Conservation (phyloP, 2,797 vertebrate genomes). For the Halcyon chelicuti region DNA sequence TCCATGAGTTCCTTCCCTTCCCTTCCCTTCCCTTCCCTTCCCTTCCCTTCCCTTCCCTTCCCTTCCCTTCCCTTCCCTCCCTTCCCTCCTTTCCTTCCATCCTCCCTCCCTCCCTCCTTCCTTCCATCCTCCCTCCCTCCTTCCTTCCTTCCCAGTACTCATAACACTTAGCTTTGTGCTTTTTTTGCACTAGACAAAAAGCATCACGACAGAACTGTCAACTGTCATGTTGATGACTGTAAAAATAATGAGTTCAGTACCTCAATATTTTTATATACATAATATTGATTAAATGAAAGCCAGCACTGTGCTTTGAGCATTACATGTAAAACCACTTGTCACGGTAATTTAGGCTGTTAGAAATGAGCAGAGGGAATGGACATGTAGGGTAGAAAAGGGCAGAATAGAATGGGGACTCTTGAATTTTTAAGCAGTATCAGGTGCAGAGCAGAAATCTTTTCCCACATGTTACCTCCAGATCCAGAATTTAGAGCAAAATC, state of each 20-base stretch:
- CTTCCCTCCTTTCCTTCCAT: not conserved
- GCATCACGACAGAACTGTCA: rapidly evolving
- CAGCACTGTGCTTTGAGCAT: not conserved
- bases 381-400: not conserved
- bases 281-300: not conserved
- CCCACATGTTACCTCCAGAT: not conserved
- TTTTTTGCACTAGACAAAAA: not conserved
- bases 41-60: too few relatives aligned
- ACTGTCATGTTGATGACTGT: not conserved
- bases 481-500: not conserved
- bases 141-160: not conserved
- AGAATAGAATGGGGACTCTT: not conserved
- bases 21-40: not conserved
- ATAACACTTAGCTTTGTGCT: not conserved
- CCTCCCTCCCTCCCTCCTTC: too few relatives aligned
- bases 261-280: not conserved
- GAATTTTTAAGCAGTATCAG: not conserved
- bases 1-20: too few relatives aligned
- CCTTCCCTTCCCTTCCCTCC: too few relatives aligned
- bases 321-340: not conserved
- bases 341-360: not conserved
- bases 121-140: not conserved
- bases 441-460: not conserved
- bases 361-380: not conserved
- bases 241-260: not conserved